These are phyloP conservation scores for Peromyscus aztecus DNA, from an alignment of 2,797 vertebrate genomes.

Conservation along the genomic window DNA sequence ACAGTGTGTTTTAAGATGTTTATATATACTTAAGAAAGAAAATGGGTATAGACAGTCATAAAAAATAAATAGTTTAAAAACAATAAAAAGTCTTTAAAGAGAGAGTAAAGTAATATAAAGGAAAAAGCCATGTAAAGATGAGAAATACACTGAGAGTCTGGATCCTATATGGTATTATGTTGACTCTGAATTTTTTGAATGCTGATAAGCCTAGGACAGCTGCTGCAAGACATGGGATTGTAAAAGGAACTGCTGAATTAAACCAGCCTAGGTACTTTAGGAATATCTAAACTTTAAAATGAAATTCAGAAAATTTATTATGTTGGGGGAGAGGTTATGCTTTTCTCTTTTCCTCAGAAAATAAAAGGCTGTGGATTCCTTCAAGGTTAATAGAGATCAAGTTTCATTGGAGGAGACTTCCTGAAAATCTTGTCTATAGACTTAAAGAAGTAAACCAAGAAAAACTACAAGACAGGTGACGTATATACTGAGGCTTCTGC, in stretches of 20 bases:
- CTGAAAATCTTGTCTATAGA: background rate
- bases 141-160: background rate
- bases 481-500: background rate
- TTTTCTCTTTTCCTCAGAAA: background rate
- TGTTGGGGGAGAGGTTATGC: background rate
- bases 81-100: background rate
- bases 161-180: background rate
- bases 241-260: background rate
- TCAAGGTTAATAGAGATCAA: background rate
- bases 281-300: background rate
- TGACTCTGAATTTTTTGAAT: background rate
- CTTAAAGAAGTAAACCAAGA: background rate
- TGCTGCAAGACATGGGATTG: background rate
- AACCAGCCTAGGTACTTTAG: background rate
- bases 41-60: background rate
- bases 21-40: background rate
- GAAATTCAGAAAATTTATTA: background rate
- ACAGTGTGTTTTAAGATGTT: background rate
- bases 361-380: background rate
- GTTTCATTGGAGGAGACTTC: background rate
- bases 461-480: background rate
- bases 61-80: background rate
- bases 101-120: background rate
- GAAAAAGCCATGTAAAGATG: background rate
- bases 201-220: background rate